These are phyloP conservation scores for Xerus rutilus DNA, from an alignment of 2,797 vertebrate species.

Conservation along the genomic window DNA sequence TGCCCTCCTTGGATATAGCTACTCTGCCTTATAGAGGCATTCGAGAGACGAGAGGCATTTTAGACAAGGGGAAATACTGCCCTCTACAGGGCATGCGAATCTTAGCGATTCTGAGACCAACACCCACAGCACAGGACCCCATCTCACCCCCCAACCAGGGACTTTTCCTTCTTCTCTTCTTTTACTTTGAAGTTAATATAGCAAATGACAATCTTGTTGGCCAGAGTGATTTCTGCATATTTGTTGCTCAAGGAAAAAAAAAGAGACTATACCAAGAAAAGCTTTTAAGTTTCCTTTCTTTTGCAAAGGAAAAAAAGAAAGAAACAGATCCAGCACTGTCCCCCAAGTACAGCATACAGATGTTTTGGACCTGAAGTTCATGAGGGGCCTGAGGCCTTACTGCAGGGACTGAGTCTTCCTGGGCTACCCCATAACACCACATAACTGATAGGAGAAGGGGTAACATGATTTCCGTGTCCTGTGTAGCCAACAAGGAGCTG, in stretches of 20 bases:
- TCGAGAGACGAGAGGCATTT: background rate
- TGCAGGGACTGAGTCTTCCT: fast-evolving
- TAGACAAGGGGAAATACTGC: slow-evolving; percentile 10
- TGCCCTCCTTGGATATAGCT: background rate
- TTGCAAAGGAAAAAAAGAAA: slow-evolving; percentile 49
- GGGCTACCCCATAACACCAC: background rate
- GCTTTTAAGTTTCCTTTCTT: slow-evolving; percentile 73
- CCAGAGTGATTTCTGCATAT: slow-evolving; percentile 86
- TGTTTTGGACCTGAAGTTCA: background rate
- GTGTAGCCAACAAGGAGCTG: background rate
- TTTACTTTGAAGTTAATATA: slow-evolving; percentile 81
- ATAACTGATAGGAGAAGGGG: background rate
- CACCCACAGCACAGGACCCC: background rate
- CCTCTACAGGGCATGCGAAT: background rate
- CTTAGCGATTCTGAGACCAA: background rate
- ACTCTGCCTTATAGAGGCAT: fast-evolving
- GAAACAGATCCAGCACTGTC: slow-evolving; percentile 70
- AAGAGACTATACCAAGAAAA: slow-evolving; percentile 51
- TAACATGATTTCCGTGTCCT: background rate
- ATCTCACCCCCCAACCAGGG: no score
- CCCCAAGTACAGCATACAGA: slow-evolving; percentile 73
- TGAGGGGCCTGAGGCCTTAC: background rate
- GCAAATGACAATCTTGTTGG: slow-evolving; percentile 76
- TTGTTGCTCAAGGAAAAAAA: slow-evolving; percentile 87
- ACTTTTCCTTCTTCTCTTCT: background rate